phyloP scores from a whole-genome alignment of 2,113 vertebrate species.

The Phoxinus phoxinus region DNA sequence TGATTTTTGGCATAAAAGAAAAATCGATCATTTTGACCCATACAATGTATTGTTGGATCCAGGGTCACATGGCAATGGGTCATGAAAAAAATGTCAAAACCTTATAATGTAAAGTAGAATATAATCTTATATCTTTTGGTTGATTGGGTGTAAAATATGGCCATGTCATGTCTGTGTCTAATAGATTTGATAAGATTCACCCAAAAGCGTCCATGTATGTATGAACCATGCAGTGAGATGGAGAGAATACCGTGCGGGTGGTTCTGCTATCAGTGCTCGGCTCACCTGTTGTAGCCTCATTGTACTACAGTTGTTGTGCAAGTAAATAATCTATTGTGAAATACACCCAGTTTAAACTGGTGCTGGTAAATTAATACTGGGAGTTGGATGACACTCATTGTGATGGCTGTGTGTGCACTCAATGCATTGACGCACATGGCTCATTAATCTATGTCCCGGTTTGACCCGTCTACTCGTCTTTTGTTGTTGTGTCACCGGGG shows the following conservation, averaged over 20 bases:
- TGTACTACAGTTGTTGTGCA: background rate
- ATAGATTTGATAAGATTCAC: background rate
- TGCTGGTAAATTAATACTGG: conserved; percentile 19
- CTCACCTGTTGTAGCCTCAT: background rate
- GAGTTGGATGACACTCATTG: conserved; percentile 19
- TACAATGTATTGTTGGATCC: too few species aligned
- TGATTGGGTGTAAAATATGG: background rate
- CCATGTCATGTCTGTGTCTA: background rate
- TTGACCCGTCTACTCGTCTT: conserved; percentile 19
- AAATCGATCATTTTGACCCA: too few species aligned
- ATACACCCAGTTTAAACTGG: conserved; percentile 6
- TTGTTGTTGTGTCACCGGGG: conserved; percentile 6
- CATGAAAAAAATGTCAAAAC: too few species aligned
- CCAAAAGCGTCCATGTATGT: too few species aligned
- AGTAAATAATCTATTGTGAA: conserved; percentile 25
- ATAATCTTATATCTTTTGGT: background rate
- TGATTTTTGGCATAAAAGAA: too few species aligned
- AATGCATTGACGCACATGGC: conserved; percentile 29
- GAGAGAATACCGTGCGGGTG: background rate
- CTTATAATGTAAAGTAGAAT: background rate
- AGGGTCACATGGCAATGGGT: too few species aligned
- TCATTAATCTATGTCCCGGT: conserved; percentile 39
- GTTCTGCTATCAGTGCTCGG: background rate
- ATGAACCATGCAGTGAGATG: background rate
- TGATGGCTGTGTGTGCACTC: background rate